Evolutionary conservation across 2,113 vertebrate species (phyloP).

Genomic region (Eulemur rufifrons): DNA sequence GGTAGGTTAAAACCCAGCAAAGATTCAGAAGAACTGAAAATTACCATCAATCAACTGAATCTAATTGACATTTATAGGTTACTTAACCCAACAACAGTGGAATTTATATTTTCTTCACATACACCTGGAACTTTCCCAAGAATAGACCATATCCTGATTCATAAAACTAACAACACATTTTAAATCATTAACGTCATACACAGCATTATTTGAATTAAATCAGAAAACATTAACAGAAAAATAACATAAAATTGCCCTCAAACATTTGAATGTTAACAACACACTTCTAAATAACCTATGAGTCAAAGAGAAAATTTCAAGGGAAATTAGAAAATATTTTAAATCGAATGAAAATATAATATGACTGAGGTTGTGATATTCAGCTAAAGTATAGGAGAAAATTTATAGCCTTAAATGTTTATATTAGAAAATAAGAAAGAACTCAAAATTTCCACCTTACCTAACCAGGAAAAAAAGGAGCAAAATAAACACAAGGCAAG

Average conservation of each 20-base stretch:
- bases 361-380: background rate
- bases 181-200: background rate
- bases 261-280: background rate
- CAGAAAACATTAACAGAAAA: background rate
- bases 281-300: background rate
- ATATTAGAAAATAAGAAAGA: background rate
- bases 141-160: background rate
- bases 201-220: background rate
- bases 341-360: background rate
- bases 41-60: background rate
- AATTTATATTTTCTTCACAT: background rate
- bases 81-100: background rate
- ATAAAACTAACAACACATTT: conserved; percentile 23
- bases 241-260: background rate
- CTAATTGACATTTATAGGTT: background rate
- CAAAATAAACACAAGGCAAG: background rate
- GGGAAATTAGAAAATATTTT: background rate
- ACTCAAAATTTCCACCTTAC: background rate
- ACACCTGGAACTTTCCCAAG: background rate
- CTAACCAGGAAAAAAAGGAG: background rate
- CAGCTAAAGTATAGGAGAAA: background rate
- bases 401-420: background rate
- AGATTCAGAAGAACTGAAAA: background rate
- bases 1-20: background rate
- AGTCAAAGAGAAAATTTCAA: background rate